Evolutionary conservation across 1,140 invertebrate species (phyloP).

Genomic region (Eubasilissa regina): DNA sequence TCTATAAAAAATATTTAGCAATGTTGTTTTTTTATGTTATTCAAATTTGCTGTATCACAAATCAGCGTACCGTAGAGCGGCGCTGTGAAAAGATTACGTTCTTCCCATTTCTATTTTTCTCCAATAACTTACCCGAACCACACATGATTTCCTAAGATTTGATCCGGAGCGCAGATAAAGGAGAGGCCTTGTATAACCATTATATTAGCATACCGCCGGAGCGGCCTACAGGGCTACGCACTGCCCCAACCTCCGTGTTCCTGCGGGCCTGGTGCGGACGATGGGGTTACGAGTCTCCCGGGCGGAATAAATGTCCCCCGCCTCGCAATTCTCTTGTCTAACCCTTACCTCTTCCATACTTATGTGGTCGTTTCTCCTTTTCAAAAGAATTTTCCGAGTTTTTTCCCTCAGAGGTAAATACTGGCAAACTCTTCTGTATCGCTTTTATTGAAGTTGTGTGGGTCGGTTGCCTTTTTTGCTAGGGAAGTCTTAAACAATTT

Average conservation of each 20-base stretch:
- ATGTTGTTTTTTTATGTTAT: not conserved
- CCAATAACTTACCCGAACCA: constrained; percentile 57
- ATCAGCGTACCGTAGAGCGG: constrained; percentile 36
- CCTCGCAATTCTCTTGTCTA: constrained; percentile 56
- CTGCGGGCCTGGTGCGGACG: constrained; percentile 59
- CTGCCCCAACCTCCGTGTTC: constrained; percentile 48
- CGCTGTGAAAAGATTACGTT: constrained; percentile 52
- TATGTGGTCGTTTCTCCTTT: constrained; percentile 48
- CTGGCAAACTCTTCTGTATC: constrained; percentile 45
- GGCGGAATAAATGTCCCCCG: constrained; percentile 60
- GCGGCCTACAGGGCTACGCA: constrained; percentile 44
- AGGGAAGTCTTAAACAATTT: constrained; percentile 39
- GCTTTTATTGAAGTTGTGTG: constrained; percentile 48
- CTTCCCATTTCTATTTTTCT: constrained; percentile 45
- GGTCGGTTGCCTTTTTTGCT: constrained; percentile 39
- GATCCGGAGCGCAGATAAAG: constrained; percentile 57
- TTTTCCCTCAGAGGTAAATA: constrained; percentile 46
- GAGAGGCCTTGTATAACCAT: constrained; percentile 54
- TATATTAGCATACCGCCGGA: constrained; percentile 59
- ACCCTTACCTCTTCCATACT: constrained; percentile 55
- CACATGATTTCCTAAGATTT: constrained; percentile 60
- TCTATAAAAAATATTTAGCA: no score
- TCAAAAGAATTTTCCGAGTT: constrained; percentile 42
- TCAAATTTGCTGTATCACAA: constrained; percentile 13
- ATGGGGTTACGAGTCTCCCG: constrained; percentile 60